Percentiles rank a stretch among this genome's conserved stretches.
Conservation (phyloP, 2,113 vertebrate species). For the Xenopus tropicalis region DNA sequence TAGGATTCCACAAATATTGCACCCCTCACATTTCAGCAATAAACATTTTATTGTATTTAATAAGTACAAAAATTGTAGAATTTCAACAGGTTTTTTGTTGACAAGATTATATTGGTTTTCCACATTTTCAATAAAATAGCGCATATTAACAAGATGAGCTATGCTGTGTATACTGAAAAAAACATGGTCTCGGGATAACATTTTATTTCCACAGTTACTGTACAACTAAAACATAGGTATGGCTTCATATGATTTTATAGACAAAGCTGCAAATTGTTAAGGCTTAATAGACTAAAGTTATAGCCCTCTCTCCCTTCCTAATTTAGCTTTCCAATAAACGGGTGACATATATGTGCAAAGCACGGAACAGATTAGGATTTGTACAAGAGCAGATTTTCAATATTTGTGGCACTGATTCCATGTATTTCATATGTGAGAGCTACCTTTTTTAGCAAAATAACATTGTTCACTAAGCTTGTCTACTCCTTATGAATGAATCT, state of each 20-base stretch:
- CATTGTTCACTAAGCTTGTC: neutral
- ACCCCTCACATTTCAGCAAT: neutral
- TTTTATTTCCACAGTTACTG: slow-evolving; percentile 31
- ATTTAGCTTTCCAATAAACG: slow-evolving; percentile 3
- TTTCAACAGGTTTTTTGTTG: neutral
- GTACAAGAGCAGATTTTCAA: neutral
- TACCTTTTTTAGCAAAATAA: neutral
- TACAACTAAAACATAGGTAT: slow-evolving; percentile 32
- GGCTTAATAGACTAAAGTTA: slow-evolving; percentile 15
- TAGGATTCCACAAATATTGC: no score
- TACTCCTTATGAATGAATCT: neutral
- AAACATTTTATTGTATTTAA: slow-evolving; percentile 34
- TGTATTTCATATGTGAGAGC: no score
- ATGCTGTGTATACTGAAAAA: slow-evolving; percentile 8
- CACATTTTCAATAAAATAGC: no score
- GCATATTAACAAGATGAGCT: neutral
- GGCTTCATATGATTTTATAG: slow-evolving; percentile 15
- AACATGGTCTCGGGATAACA: slow-evolving; percentile 18
- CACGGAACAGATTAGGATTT: neutral
- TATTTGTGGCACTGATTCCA: neutral
- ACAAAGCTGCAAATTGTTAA: slow-evolving; percentile 26
- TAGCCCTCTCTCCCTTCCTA: neutral
- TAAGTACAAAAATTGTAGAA: slow-evolving; percentile 32
- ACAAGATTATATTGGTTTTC: slow-evolving; percentile 7
- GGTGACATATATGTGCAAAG: neutral